Evolutionary conservation across 2,888 invertebrate species (phyloP).

Genomic region (Hermaeophaga mercurialis): DNA sequence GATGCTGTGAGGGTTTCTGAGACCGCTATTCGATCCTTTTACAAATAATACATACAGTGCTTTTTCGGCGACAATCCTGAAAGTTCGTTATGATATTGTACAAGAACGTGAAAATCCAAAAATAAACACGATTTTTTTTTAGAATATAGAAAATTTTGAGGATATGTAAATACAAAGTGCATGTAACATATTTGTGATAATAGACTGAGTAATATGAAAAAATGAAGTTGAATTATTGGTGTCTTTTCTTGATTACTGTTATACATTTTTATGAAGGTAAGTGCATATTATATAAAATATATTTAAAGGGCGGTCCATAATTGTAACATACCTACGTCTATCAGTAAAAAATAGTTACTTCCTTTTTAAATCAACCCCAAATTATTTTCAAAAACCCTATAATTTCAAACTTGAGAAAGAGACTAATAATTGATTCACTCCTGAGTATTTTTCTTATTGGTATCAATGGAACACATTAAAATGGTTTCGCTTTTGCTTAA

Average conservation of each 20-base stretch:
- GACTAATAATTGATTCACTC: background rate
- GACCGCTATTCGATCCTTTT: background rate
- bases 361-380: too few relatives aligned
- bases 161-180: too few relatives aligned
- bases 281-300: background rate
- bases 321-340: too few relatives aligned
- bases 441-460: too few relatives aligned
- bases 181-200: background rate
- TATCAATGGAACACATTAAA: too few relatives aligned
- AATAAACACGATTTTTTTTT: background rate
- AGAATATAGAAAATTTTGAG: background rate
- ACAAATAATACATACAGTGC: too few relatives aligned
- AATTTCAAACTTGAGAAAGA: background rate
- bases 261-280: slow-evolving; percentile 13
- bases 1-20: slow-evolving; percentile 15
- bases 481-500: too few relatives aligned
- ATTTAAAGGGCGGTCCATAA: background rate
- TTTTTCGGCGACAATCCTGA: background rate
- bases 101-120: background rate
- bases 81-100: slow-evolving; percentile 2
- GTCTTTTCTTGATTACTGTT: slow-evolving; percentile 10
- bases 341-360: too few relatives aligned
- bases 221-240: slow-evolving; percentile 15
- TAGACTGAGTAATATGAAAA: slow-evolving; percentile 8
- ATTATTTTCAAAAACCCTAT: background rate